Percentiles rank a stretch among this genome's conserved stretches.
Conservation (phyloP, 2,113 vertebrate genomes). For the Acanthisitta chloris region DNA sequence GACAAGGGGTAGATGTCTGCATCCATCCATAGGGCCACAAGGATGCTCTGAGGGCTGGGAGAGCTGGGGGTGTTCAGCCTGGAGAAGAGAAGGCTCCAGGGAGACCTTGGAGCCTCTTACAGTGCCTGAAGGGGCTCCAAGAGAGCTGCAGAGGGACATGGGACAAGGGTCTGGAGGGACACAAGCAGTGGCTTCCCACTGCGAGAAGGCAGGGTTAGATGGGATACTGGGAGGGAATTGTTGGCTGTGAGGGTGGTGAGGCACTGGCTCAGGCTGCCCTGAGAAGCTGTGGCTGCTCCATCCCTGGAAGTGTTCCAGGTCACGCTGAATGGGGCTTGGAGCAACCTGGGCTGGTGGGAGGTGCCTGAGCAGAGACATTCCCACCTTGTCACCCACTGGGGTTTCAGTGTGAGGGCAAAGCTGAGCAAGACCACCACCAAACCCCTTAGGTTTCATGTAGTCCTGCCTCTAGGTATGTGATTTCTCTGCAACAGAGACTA, state of each 20-base stretch:
- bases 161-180: too few relatives aligned
- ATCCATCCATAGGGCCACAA: too few relatives aligned
- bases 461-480: fast-evolving
- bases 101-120: too few relatives aligned
- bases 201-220: too few relatives aligned
- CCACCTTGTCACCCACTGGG: neutral
- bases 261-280: neutral
- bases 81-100: too few relatives aligned
- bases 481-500: neutral
- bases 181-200: neutral
- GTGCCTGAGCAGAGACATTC: neutral
- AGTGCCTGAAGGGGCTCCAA: too few relatives aligned
- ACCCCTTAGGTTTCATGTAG: neutral
- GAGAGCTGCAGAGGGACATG: too few relatives aligned
- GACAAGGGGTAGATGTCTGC: too few relatives aligned
- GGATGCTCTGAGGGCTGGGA: too few relatives aligned
- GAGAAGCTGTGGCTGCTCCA: neutral
- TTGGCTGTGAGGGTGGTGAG: fast-evolving
- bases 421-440: neutral
- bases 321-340: fast-evolving
- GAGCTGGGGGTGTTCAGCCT: too few relatives aligned
- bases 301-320: neutral
- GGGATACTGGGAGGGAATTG: neutral
- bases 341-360: fast-evolving
- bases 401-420: neutral